Evolutionary conservation across 2,797 vertebrate genomes (phyloP).

Genomic region (Emydoidea blandingii): DNA sequence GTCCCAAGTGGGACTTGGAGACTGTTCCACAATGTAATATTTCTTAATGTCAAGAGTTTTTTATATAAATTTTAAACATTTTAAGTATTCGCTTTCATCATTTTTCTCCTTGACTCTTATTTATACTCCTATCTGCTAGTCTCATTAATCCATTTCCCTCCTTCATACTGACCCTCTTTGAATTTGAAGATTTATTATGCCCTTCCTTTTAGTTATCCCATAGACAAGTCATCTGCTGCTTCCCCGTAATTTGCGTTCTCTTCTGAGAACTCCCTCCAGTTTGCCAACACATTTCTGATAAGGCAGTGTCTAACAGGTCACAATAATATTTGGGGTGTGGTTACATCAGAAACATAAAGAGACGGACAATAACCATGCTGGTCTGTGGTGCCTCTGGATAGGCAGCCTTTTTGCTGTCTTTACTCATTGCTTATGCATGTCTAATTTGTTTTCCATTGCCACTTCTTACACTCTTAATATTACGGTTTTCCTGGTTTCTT

Average conservation of each 20-base stretch:
- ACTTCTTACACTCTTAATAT: neutral
- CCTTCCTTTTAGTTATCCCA: neutral
- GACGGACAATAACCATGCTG: neutral
- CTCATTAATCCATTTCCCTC: neutral
- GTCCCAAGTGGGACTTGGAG: neutral
- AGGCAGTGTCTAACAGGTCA: slow-evolving; percentile 30
- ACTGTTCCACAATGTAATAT: neutral
- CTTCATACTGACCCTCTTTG: neutral
- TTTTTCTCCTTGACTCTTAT: neutral
- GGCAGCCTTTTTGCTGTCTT: neutral
- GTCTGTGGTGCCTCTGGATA: neutral
- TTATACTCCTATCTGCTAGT: neutral
- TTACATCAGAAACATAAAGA: neutral
- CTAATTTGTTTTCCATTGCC: neutral
- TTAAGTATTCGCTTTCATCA: neutral
- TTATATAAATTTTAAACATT: neutral
- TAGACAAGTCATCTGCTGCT: slow-evolving; percentile 9
- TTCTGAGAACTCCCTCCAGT: slow-evolving; percentile 44
- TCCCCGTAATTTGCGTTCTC: slow-evolving; percentile 44
- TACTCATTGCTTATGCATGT: slow-evolving; percentile 1
- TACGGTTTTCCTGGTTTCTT: neutral
- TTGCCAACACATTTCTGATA: slow-evolving; percentile 34
- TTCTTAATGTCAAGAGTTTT: neutral
- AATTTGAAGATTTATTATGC: slow-evolving; percentile 23
- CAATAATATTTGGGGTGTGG: neutral